Evolutionary conservation across 2,113 vertebrate genomes (phyloP), one percentile per base, ranked within the genome.

Genomic region (Phalacrocorax aristotelis): DNA sequence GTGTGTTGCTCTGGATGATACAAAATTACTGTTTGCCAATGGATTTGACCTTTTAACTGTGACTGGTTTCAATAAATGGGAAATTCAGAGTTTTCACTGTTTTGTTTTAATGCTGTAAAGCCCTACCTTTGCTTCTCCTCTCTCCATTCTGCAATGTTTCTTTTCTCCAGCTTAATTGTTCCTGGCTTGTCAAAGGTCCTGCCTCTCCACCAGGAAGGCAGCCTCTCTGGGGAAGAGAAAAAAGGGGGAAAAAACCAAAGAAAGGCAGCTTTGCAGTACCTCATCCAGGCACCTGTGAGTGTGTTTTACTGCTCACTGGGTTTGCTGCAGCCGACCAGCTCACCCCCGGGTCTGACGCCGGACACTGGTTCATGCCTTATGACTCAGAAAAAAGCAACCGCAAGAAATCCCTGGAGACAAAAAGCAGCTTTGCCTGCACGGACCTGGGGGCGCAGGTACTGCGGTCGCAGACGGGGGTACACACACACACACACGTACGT

Each of bases 51-150:
- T 98, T 89, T 89, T 88, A 75, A 98, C 98, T 98, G 97, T 97
- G 97, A 97, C 94, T 78, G 82, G 69, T 92, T 85, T 80, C 96
- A 98, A 98, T 98, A 98, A 98, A 98, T 74, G 97, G 96, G 87
- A 89, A 92, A 51, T 83, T 79, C 68, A 25, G 75, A 80, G 83
- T 69, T 81, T 76, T 92, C 80, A 51, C 52, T 9, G 90, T 19
- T 62, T 38, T 25, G 2, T 79, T 77, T 66, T 13, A 10, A 4
- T 17, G 46, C 76, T 0, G 0, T 36, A 4, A 75, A 54, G 34
- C 81, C 2, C 0, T 3, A 7, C 36, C 32, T 93, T 64, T 30
- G 46, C 40, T 75, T 80, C 77, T 69, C 38, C 76, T 85, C 19
- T 48, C 74, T 65, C 66, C 0, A 0, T 38, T 49, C 25, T 5